Base-by-base conservation (phyloP, 2,888 invertebrate species). In the Pyrochroa serraticornis region DNA sequence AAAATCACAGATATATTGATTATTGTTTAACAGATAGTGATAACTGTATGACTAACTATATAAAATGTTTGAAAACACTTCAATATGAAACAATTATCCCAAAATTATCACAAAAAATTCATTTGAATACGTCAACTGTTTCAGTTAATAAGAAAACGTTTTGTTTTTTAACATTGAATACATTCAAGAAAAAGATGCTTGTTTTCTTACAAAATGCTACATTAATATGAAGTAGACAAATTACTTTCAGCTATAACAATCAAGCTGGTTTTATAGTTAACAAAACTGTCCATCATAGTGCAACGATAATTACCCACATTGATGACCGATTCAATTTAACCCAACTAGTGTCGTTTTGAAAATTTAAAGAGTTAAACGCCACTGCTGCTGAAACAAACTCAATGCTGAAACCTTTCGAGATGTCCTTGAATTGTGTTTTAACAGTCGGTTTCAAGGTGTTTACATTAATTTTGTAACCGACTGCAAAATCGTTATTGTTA, bases 1-100 rank as follows among this genome's bases (percentile, higher is more conserved):
- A 75, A 77, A 78, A 78, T 78, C 78, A 78, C 77, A 77, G 77
- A 77, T 76, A 76, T 71, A 76, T 77, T 59, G 59, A 59, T 59
- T 77, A 76, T 76, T 77, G 75, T 77, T 72, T 70, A 71, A 67
- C 63, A 62, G 71, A 71, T 48, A 66, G 65, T 62, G 66, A 62
- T 66, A 62, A 58, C 63, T 64, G 22, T 5, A 64, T 60, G 47
- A 63, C 56, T 60, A 58, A 64, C 49, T 42, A 52, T 58, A 53
- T 55, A 56, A 60, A 57, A 58, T 43, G 47, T 55, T 47, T 33
- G 55, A 48, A 58, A 58, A 45, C 43, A 62, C 35, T 51, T 56
- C 44, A 39, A 42, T 50, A 57, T 58, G 42, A 56, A 50, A 62
- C 45, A 56, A 59, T 48, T 39, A 48, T 50, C 44, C 42, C 46